phyloP scores from a whole-genome alignment of 1,140 invertebrate species.

The Gerris buenoi region DNA sequence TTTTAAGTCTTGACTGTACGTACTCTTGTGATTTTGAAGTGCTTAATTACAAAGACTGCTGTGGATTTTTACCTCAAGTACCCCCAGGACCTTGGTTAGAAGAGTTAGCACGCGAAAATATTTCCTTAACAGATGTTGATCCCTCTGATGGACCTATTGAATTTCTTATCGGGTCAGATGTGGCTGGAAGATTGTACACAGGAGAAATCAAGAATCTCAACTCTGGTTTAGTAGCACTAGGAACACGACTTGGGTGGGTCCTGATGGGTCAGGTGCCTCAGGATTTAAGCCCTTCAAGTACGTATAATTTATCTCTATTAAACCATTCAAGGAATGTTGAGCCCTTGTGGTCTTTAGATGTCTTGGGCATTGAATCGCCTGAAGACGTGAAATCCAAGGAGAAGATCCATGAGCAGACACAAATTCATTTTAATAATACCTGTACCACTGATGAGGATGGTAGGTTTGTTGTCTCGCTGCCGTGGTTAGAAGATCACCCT shows the following conservation, averaged over 20 bases:
- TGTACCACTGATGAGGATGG: background rate
- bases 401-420: background rate
- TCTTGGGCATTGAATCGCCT: background rate
- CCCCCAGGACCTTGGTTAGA: background rate
- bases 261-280: background rate
- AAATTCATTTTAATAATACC: background rate
- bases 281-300: background rate
- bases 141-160: background rate
- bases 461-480: background rate
- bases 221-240: background rate
- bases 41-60: background rate
- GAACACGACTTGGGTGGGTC: background rate
- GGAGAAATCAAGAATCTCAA: background rate
- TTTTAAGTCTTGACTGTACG: background rate
- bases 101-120: background rate
- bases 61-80: background rate
- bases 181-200: background rate
- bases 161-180: background rate
- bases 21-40: constrained; percentile 2
- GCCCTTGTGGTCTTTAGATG: background rate
- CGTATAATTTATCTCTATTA: background rate
- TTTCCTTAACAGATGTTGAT: background rate
- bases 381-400: background rate
- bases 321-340: background rate
- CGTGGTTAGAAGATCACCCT: background rate